Base-by-base conservation (phyloP, 2,797 vertebrate genomes). In the Sylvilagus floridanus region DNA sequence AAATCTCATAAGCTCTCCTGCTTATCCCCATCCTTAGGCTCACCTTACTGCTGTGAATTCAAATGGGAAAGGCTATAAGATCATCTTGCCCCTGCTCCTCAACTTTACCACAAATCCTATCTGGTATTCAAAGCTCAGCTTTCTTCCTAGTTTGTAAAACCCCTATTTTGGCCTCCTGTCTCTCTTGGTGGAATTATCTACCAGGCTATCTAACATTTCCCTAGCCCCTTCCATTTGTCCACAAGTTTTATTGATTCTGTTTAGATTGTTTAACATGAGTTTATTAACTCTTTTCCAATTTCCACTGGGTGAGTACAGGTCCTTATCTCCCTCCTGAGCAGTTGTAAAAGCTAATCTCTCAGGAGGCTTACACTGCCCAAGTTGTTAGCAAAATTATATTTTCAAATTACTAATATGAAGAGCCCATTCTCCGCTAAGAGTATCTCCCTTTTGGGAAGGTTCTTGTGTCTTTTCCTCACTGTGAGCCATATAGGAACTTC, bases 401-500 rank as follows among this genome's bases (percentile, higher is more conserved):
- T 86, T 84, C 79, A 92, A 84, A 92, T 94, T 88, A 63, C 35
- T 89, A 82, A 76, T 71, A 77, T 81, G 52, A 95, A 32, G 60
- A 93, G 19, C 84, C 47, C 12, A 50, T 93, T 42, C 52, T 88
- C 69, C 78, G 42, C 69, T 90, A 72, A 84, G 90, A 88, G 30
- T 35, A 35, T 81, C 35, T 89, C 37, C 21, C 24, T 79, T 96
- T 82, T 10, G 47, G 77, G 30, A 76, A 93, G 32, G 66, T 54
- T 69, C 87, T 91, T 94, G 14, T 89, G 94, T 0, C 35, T 95
- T 78, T 95, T 82, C 24, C 72, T 84, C 75, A 69, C 75, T 97
- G 94, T 71, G 32, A 96, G 81, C 63, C 87, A 93, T 95, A 96
- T 95, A 92, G 17, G 75, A 97, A 96, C 66, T 96, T 97, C 85